phyloP scores from a whole-genome alignment of 2,797 vertebrate genomes.

The Anniella stebbinsi region DNA sequence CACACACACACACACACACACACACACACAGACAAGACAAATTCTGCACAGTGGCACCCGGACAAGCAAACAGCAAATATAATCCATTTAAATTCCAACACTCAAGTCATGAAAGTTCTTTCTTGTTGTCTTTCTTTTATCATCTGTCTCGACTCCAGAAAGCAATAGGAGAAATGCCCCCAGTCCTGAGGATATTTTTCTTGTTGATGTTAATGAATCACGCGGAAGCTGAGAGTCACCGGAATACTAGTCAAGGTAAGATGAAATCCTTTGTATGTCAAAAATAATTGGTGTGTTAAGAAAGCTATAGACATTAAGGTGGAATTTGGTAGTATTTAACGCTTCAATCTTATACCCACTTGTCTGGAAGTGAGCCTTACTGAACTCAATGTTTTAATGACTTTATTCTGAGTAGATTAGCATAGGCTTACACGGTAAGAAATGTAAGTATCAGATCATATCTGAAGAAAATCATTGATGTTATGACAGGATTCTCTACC shows the following conservation, averaged over 20 bases:
- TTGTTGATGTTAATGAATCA: slow-evolving; percentile 71
- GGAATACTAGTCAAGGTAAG: slow-evolving; percentile 77
- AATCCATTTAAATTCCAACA: background rate
- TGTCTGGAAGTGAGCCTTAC: too few species aligned
- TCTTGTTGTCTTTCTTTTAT: slow-evolving; percentile 51
- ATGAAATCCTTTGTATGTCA: background rate
- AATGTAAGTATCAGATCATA: background rate
- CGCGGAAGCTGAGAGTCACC: slow-evolving; percentile 44
- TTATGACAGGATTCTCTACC: background rate
- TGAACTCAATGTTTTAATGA: too few species aligned
- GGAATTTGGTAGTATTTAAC: background rate
- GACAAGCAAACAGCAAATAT: background rate
- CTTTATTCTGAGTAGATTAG: too few species aligned
- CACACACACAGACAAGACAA: background rate
- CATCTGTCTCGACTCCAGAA: slow-evolving; percentile 50
- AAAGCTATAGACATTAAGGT: slow-evolving; percentile 11
- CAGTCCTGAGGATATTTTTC: slow-evolving; percentile 48
- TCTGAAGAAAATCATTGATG: background rate
- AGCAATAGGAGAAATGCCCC: slow-evolving; percentile 69
- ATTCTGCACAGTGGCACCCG: background rate
- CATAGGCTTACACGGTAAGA: background rate
- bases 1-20: background rate
- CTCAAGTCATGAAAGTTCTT: too few species aligned
- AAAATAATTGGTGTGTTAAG: slow-evolving; percentile 1
- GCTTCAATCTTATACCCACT: too few species aligned